Conservation (phyloP, 2,888 invertebrate species). For the Scaptomyza flava region DNA sequence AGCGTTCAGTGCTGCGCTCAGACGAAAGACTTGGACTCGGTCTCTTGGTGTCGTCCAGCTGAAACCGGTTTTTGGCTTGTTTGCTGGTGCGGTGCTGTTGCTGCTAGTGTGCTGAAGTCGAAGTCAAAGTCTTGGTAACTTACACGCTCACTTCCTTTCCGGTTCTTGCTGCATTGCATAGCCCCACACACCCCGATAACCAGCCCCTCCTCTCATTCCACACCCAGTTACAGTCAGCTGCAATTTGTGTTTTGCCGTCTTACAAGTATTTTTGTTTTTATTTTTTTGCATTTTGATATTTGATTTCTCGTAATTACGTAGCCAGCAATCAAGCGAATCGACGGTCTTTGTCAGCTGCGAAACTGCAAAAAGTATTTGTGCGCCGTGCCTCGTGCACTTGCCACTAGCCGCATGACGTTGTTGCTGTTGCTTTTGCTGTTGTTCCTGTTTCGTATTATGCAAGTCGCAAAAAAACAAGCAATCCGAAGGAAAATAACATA, state of each 20-base stretch:
- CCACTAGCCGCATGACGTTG: constrained; percentile 42
- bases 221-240: constrained; percentile 61
- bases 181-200: neutral
- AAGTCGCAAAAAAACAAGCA: constrained; percentile 42
- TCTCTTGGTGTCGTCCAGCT: constrained; percentile 34
- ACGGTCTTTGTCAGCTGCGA: constrained; percentile 60
- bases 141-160: constrained; percentile 79
- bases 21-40: constrained; percentile 10
- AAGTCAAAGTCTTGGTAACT: constrained; percentile 76
- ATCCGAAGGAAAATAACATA: constrained; percentile 23
- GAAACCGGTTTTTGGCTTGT: constrained; percentile 58
- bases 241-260: constrained; percentile 57
- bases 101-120: constrained; percentile 31
- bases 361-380: constrained; percentile 64
- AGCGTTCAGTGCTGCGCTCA: constrained; percentile 42
- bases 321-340: constrained; percentile 69
- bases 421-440: neutral
- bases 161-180: constrained; percentile 65
- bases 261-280: constrained; percentile 49
- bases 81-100: constrained; percentile 5
- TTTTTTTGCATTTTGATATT: constrained; percentile 40
- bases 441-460: constrained; percentile 57
- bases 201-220: neutral
- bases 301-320: constrained; percentile 72
- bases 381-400: constrained; percentile 65